These are phyloP conservation scores for Smittia sp. DNA, from an alignment of 2,888 invertebrate genomes.

Conservation along the genomic window DNA sequence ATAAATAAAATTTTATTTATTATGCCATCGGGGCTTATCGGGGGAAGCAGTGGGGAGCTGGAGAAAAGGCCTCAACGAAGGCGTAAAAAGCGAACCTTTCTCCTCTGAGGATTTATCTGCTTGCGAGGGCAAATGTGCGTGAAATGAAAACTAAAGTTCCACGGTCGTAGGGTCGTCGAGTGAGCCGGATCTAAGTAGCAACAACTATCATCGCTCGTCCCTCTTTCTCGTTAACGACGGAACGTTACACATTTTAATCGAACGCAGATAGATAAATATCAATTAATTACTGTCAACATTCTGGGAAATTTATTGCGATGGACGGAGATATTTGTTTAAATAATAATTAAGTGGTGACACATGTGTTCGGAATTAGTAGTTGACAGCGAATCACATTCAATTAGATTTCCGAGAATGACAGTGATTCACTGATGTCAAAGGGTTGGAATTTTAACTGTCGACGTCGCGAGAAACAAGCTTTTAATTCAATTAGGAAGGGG, in stretches of 20 bases:
- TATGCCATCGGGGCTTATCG: conserved; percentile 2
- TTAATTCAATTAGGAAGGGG: background rate
- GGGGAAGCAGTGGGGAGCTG: no score
- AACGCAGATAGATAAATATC: conserved; percentile 28
- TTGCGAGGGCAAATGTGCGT: background rate
- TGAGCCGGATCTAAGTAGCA: background rate
- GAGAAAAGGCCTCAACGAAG: background rate
- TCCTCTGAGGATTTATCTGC: background rate
- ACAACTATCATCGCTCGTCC: background rate
- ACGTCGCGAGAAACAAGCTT: background rate
- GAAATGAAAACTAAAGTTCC: conserved; percentile 13
- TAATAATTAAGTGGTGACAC: conserved; percentile 22
- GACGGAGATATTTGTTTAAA: background rate
- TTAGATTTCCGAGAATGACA: background rate
- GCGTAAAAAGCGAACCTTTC: background rate
- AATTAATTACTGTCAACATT: conserved; percentile 32
- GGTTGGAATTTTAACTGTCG: background rate
- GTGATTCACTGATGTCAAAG: background rate
- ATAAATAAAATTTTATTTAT: conserved; percentile 34
- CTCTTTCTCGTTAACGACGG: background rate
- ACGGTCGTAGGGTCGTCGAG: background rate
- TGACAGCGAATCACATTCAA: background rate
- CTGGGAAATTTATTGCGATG: conserved; percentile 1
- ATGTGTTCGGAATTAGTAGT: background rate
- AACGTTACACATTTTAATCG: background rate